These are phyloP conservation scores for Brachionus plicatilis DNA, from an alignment of 1,140 invertebrate genomes.

Conservation along the genomic window DNA sequence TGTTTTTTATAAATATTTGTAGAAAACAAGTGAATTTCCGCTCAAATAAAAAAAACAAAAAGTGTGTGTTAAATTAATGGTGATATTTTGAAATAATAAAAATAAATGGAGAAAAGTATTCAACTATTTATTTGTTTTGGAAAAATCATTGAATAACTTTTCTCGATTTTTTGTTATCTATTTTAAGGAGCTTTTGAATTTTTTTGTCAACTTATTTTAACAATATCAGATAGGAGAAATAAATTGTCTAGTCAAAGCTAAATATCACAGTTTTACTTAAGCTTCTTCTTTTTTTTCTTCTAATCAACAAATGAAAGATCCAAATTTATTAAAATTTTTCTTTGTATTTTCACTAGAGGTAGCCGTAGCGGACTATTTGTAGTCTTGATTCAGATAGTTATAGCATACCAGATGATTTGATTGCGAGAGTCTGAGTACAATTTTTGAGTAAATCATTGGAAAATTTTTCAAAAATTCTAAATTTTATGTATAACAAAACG, in stretches of 20 bases:
- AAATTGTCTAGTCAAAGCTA: not conserved
- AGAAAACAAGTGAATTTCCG: no score
- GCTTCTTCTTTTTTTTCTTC: not conserved
- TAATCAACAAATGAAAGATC: not conserved
- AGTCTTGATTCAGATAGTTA: no score
- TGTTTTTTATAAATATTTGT: not conserved
- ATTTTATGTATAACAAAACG: no score
- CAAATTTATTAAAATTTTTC: no score
- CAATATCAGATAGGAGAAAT: not conserved
- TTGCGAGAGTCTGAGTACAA: no score
- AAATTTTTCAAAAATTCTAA: no score
- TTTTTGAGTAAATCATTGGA: no score
- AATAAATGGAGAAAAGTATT: not conserved
- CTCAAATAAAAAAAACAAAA: no score
- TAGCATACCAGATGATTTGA: no score
- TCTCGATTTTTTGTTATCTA: not conserved
- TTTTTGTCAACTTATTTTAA: not conserved
- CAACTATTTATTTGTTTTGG: not conserved
- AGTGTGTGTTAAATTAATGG: no score
- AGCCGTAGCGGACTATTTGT: no score
- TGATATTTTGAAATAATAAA: not conserved
- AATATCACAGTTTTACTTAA: not conserved
- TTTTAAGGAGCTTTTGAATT: not conserved
- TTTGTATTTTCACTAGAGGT: no score
- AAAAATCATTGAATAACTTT: not conserved